These are phyloP conservation scores for Arctopsyche grandis DNA, from an alignment of 1,140 invertebrate genomes.

Conservation along the genomic window DNA sequence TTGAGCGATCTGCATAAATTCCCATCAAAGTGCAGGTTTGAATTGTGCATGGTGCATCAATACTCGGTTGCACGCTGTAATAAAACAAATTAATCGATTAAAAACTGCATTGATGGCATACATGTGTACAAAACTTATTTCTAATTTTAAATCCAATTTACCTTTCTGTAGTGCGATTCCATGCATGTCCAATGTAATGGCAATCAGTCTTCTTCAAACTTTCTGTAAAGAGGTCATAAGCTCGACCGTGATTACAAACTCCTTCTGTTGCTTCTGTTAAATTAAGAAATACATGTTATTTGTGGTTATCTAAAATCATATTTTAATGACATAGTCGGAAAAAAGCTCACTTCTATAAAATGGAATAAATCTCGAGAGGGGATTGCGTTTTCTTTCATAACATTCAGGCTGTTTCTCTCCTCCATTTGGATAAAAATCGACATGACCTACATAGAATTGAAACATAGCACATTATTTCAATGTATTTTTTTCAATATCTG, in stretches of 20 bases:
- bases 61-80: background rate
- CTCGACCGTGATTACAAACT: constrained; percentile 69
- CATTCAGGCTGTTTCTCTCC: constrained; percentile 69
- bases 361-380: constrained; percentile 57
- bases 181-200: constrained; percentile 64
- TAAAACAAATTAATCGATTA: no score
- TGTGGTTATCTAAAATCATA: background rate
- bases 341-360: constrained; percentile 55
- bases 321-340: background rate
- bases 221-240: constrained; percentile 68
- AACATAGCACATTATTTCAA: no score
- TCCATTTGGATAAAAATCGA: constrained; percentile 77
- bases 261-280: constrained; percentile 63
- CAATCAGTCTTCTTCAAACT: constrained; percentile 65
- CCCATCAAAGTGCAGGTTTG: constrained; percentile 5
- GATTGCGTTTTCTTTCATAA: constrained; percentile 54
- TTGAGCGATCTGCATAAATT: constrained; percentile 13
- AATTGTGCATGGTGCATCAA: background rate
- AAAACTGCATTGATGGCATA: background rate
- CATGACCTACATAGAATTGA: constrained; percentile 62
- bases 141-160: background rate
- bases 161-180: constrained; percentile 66
- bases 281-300: background rate
- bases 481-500: no score
- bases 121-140: background rate